These are phyloP conservation scores for Acleris laterana DNA, from an alignment of 2,888 invertebrate species.

Conservation along the genomic window DNA sequence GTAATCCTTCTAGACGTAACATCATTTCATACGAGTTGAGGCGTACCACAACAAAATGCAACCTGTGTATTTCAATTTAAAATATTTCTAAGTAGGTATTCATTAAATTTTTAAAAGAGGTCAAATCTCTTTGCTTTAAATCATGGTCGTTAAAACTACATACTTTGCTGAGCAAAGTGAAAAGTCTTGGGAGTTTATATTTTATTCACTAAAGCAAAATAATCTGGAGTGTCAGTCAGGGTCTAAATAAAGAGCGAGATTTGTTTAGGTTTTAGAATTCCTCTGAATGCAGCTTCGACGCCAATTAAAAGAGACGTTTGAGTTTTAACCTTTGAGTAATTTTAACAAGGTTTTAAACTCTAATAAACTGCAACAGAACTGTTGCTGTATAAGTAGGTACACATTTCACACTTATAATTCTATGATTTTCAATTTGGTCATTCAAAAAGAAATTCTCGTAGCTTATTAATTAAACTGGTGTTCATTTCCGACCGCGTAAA, in stretches of 20 bases:
- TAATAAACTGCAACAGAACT: not conserved
- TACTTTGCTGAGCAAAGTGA: conserved; percentile 67
- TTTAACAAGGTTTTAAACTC: not conserved
- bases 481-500: not conserved
- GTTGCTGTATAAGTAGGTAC: not conserved
- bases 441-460: not conserved
- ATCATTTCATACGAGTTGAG: conserved; percentile 9
- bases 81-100: conserved; percentile 47
- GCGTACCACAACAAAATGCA: conserved; percentile 19
- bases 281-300: conserved; percentile 11
- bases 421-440: not conserved
- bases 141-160: conserved; percentile 73
- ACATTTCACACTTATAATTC: too few species aligned
- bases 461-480: not conserved
- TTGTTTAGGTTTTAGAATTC: conserved; percentile 32
- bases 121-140: conserved; percentile 43
- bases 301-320: conserved; percentile 28
- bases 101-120: conserved; percentile 55
- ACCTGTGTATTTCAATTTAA: conserved; percentile 39
- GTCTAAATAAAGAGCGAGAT: conserved; percentile 17
- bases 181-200: conserved; percentile 44
- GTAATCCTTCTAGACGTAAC: conserved; percentile 16
- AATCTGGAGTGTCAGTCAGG: conserved; percentile 12
- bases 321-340: not conserved
- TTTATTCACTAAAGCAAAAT: conserved; percentile 10